Evolutionary conservation across 2,113 vertebrate species (phyloP).

Genomic region (Xiphias gladius): DNA sequence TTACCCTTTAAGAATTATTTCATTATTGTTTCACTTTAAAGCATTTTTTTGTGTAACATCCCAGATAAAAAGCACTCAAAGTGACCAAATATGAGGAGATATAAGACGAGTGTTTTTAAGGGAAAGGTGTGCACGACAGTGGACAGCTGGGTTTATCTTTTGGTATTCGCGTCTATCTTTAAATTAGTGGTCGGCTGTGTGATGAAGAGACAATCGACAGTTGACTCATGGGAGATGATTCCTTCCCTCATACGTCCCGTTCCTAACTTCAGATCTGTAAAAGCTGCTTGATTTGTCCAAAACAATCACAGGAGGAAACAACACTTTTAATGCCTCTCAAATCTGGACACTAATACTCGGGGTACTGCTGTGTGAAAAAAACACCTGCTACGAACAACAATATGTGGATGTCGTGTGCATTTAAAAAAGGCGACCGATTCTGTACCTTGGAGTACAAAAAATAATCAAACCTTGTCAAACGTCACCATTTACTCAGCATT

Average conservation of each 20-base stretch:
- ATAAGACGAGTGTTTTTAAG: conserved; percentile 39
- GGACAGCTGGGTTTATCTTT: conserved; percentile 66
- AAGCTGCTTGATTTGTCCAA: conserved; percentile 78
- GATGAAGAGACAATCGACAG: conserved; percentile 58
- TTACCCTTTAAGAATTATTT: conserved; percentile 15
- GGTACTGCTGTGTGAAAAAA: conserved; percentile 54
- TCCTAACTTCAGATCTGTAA: conserved; percentile 58
- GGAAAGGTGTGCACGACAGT: conserved; percentile 47
- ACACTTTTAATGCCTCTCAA: conserved; percentile 78
- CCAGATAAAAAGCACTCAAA: conserved; percentile 49
- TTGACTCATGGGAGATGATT: conserved; percentile 64
- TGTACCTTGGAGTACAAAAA: conserved; percentile 75
- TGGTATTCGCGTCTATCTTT: conserved; percentile 61
- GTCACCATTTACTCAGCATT: conserved; percentile 75
- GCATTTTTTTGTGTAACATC: conserved; percentile 57
- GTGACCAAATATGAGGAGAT: conserved; percentile 59
- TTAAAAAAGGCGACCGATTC: conserved; percentile 64
- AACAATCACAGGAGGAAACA: conserved; percentile 84
- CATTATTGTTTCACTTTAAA: conserved; percentile 67
- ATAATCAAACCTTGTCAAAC: conserved; percentile 62
- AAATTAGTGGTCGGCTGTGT: conserved; percentile 34
- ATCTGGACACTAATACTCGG: conserved; percentile 71
- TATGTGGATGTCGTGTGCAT: conserved; percentile 64
- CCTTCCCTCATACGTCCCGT: conserved; percentile 61
- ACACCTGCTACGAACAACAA: conserved; percentile 59